A percentile compares a stretch with the other conserved stretches of the same genome.
phyloP scores from a whole-genome alignment of 2,888 invertebrate species.

The Pelosia muscerda region DNA sequence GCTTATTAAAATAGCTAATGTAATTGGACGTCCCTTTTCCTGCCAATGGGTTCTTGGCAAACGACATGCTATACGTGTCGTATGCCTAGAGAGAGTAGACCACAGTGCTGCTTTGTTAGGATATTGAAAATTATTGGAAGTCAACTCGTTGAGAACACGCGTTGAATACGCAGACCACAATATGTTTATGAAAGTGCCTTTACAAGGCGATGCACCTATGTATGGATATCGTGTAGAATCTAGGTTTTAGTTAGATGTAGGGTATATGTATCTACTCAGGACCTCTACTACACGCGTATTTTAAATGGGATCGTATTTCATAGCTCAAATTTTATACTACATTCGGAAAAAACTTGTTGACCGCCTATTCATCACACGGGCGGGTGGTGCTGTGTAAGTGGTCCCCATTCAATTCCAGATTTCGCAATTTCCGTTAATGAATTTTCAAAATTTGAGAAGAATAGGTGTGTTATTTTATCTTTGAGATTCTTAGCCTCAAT shows the following conservation, averaged over 20 bases:
- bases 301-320: too few relatives aligned
- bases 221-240: not conserved
- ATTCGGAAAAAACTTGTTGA: too few relatives aligned
- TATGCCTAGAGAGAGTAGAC: not conserved
- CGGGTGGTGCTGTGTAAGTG: not conserved
- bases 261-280: too few relatives aligned
- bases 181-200: not conserved
- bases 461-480: not conserved
- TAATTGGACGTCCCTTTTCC: not conserved
- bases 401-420: not conserved
- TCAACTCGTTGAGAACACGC: not conserved
- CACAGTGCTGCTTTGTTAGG: not conserved
- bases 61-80: too few relatives aligned
- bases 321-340: too few relatives aligned
- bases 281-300: too few relatives aligned
- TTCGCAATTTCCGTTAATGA: not conserved
- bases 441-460: not conserved
- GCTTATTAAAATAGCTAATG: not conserved
- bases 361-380: not conserved
- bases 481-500: not conserved
- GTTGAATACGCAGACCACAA: not conserved
- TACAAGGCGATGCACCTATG: not conserved
- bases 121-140: not conserved
- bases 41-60: too few relatives aligned
- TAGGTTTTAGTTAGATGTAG: not conserved